phyloP scores from a whole-genome alignment of 2,113 vertebrate genomes.

The Orientallactaga bullata region DNA sequence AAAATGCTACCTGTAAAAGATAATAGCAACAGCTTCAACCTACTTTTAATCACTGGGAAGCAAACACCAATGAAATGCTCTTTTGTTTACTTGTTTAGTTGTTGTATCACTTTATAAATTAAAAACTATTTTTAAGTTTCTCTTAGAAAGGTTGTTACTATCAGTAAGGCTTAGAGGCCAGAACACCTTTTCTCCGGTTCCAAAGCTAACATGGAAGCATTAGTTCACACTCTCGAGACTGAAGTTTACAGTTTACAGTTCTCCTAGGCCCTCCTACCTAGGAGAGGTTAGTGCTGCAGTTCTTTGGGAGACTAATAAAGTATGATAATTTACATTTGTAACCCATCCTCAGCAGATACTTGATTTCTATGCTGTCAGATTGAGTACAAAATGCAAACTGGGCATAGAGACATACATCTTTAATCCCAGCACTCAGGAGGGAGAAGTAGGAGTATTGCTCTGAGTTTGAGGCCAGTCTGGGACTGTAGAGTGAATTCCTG shows the following conservation, averaged over 20 bases:
- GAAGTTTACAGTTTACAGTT: constrained; percentile 36
- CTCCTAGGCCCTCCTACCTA: constrained; percentile 21
- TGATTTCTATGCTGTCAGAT: neutral
- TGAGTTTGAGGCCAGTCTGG: too few species aligned
- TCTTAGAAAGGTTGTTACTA: constrained; percentile 34
- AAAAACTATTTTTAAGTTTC: constrained; percentile 49
- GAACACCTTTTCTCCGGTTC: constrained; percentile 65
- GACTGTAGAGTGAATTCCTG: too few species aligned
- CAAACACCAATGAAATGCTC: neutral
- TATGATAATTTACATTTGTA: constrained; percentile 40
- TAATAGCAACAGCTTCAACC: neutral
- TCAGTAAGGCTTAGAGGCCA: constrained; percentile 35
- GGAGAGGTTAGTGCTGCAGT: neutral
- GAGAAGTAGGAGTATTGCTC: too few species aligned
- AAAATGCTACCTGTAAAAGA: constrained; percentile 28
- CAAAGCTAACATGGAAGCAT: constrained; percentile 59
- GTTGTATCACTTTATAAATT: constrained; percentile 49
- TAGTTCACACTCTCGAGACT: neutral
- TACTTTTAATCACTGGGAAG: constrained; percentile 38
- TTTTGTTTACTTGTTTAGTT: constrained; percentile 24
- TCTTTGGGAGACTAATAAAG: constrained; percentile 38
- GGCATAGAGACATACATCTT: neutral
- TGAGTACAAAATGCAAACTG: constrained; percentile 6
- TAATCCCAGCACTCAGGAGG: too few species aligned
- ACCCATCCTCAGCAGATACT: neutral